phyloP scores from a whole-genome alignment of 2,888 invertebrate species.

The Amblyjoppa proteus region DNA sequence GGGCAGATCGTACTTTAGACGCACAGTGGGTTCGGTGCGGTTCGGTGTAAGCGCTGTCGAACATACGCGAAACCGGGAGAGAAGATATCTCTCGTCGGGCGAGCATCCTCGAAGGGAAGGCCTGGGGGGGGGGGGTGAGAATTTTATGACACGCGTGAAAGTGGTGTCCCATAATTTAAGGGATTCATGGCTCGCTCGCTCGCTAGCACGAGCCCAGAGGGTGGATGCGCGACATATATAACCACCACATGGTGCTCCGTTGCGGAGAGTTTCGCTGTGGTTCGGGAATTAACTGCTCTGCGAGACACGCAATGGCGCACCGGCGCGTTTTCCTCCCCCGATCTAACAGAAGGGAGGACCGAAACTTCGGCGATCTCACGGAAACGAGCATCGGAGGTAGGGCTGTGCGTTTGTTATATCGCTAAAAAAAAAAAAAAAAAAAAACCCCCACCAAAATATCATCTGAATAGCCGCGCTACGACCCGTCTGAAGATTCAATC shows the following conservation, averaged over 20 bases:
- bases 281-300: slow-evolving; percentile 53
- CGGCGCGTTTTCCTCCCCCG: not conserved
- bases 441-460: not conserved
- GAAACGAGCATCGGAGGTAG: slow-evolving; percentile 33
- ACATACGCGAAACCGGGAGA: slow-evolving; percentile 36
- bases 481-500: too few relatives aligned
- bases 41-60: slow-evolving; percentile 35
- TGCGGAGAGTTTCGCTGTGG: slow-evolving; percentile 57
- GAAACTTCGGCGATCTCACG: slow-evolving; percentile 42
- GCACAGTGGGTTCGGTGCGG: not conserved
- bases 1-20: not conserved
- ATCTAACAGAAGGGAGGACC: not conserved
- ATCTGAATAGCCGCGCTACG: too few relatives aligned
- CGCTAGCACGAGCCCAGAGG: slow-evolving; percentile 40
- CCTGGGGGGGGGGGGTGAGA: slow-evolving; percentile 44
- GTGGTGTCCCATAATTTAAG: slow-evolving; percentile 76
- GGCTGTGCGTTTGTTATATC: not conserved
- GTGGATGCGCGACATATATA: slow-evolving; percentile 52
- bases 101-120: not conserved
- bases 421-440: slow-evolving; percentile 25
- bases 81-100: slow-evolving; percentile 29
- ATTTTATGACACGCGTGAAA: slow-evolving; percentile 76
- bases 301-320: not conserved
- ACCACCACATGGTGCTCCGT: slow-evolving; percentile 61
- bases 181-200: slow-evolving; percentile 71